Conservation (phyloP, 2,888 invertebrate species). For the Glaucopsyche alexis region DNA sequence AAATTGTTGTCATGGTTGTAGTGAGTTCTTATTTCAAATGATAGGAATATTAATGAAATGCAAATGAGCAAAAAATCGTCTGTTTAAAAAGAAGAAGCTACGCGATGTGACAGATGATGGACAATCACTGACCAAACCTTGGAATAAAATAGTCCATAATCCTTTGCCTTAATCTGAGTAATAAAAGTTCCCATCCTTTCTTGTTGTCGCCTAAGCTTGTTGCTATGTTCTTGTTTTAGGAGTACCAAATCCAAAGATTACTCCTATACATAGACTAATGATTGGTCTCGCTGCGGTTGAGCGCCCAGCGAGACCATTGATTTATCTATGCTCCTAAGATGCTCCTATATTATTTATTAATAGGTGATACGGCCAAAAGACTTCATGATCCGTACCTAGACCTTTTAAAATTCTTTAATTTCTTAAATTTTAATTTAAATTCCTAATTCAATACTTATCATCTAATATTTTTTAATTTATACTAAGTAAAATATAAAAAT, state of each 20-base stretch:
- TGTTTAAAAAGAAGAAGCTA: constrained; percentile 49
- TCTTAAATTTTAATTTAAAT: no score
- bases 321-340: no score
- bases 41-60: constrained; percentile 50
- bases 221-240: constrained; percentile 1
- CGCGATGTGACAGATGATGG: constrained; percentile 52
- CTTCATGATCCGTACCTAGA: no score
- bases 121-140: constrained; percentile 23
- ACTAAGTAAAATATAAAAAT: no score
- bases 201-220: not conserved
- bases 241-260: not conserved
- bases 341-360: not conserved
- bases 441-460: no score
- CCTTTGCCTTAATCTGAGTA: no score
- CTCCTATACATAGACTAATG: no score
- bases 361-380: not conserved
- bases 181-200: not conserved
- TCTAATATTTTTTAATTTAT: no score
- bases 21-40: constrained; percentile 39
- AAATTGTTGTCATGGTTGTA: constrained; percentile 7
- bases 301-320: no score
- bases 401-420: no score
- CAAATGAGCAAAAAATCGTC: constrained; percentile 53
- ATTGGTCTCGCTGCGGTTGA: no score
- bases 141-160: not conserved